Conservation (phyloP, 2,113 vertebrate species). For the Telmatochromis sp. region DNA sequence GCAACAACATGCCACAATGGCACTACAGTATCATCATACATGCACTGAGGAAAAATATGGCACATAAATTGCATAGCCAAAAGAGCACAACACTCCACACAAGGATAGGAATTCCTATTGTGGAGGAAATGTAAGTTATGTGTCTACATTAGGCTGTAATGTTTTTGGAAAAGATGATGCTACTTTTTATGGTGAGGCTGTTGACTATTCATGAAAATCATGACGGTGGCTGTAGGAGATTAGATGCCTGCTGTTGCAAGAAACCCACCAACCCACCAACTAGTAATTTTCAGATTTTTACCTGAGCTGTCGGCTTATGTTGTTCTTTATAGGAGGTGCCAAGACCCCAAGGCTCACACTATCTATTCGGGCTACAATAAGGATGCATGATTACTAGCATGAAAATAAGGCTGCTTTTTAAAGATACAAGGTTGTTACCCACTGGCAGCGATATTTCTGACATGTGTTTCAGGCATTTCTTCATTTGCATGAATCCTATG, state of each 20-base stretch:
- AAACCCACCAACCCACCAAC: conserved; percentile 32
- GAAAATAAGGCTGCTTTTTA: conserved; percentile 46
- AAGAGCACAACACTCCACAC: conserved; percentile 7
- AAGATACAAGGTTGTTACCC: conserved; percentile 41
- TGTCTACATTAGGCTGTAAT: conserved; percentile 57
- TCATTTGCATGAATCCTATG: conserved; percentile 60
- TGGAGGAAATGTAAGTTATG: conserved; percentile 54
- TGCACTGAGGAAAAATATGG: conserved; percentile 20
- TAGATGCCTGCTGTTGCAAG: conserved; percentile 46
- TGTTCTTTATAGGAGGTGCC: conserved; percentile 54
- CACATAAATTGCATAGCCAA: conserved; percentile 28
- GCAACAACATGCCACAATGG: conserved; percentile 12
- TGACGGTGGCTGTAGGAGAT: conserved; percentile 34
- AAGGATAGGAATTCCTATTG: conserved; percentile 38
- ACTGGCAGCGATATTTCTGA: conserved; percentile 48
- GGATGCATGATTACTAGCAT: conserved; percentile 33
- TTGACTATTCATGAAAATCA: conserved; percentile 63
- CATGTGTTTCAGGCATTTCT: conserved; percentile 47
- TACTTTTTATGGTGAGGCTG: conserved; percentile 39
- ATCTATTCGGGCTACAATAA: conserved; percentile 51
- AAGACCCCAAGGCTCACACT: conserved; percentile 47
- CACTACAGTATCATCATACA: conserved; percentile 27
- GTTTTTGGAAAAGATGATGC: conserved; percentile 45
- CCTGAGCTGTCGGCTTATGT: conserved; percentile 49
- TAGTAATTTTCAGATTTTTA: conserved; percentile 49